These are phyloP conservation scores for Polypedilum vanderplanki DNA, from an alignment of 1,140 invertebrate species.

Conservation along the genomic window DNA sequence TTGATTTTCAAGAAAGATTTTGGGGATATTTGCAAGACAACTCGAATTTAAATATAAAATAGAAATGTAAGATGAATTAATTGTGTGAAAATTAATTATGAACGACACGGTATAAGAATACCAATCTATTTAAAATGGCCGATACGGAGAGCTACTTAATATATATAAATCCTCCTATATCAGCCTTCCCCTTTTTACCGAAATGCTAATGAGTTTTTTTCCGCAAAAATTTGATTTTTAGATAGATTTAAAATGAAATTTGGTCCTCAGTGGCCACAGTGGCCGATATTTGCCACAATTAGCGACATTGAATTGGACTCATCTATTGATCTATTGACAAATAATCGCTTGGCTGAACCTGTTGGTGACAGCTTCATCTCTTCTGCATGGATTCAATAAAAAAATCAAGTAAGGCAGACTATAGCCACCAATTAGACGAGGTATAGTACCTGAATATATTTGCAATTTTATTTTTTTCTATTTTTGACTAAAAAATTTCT, in stretches of 20 bases:
- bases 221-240: constrained; percentile 12
- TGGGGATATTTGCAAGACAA: background rate
- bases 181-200: background rate
- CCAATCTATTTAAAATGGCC: background rate
- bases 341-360: background rate
- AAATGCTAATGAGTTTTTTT: background rate
- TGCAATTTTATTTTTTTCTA: background rate
- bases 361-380: background rate
- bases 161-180: constrained; percentile 4
- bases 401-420: background rate
- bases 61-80: background rate
- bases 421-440: constrained; percentile 16
- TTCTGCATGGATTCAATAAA: constrained; percentile 28
- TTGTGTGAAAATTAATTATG: background rate
- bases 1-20: background rate
- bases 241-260: constrained; percentile 28
- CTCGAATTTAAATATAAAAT: background rate
- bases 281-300: constrained; percentile 18
- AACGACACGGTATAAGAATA: background rate
- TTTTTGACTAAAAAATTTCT: background rate
- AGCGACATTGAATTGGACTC: background rate
- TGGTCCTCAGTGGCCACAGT: background rate
- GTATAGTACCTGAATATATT: background rate
- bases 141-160: background rate
- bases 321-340: background rate